These are phyloP conservation scores for Drosophila kurseongensis DNA, from an alignment of 1,140 invertebrate species.

Conservation along the genomic window DNA sequence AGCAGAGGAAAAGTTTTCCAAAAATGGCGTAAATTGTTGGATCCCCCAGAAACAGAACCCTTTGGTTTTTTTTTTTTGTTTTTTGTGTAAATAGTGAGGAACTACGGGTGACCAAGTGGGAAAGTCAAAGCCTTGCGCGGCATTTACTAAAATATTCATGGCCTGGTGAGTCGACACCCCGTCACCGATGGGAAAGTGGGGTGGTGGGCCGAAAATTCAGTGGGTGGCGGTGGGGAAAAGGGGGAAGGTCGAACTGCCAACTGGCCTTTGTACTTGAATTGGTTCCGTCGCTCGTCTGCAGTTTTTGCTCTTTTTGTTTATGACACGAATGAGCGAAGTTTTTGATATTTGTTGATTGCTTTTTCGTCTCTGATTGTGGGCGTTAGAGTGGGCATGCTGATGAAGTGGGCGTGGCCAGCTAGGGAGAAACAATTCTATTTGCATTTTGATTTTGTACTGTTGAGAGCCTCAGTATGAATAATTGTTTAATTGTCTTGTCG, in stretches of 20 bases:
- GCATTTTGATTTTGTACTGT: slow-evolving; percentile 46
- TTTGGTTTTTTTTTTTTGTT: slow-evolving; percentile 30
- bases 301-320: slow-evolving; percentile 63
- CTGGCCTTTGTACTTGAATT: slow-evolving; percentile 60
- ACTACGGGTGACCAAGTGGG: slow-evolving; percentile 65
- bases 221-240: background rate
- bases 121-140: slow-evolving; percentile 73
- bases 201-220: background rate
- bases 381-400: slow-evolving; percentile 23
- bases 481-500: slow-evolving; percentile 39
- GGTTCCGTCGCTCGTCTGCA: slow-evolving; percentile 27
- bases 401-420: slow-evolving; percentile 32
- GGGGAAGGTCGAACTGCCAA: slow-evolving; percentile 49
- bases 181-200: slow-evolving; percentile 4
- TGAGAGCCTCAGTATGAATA: slow-evolving; percentile 17
- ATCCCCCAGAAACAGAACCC: slow-evolving; percentile 47
- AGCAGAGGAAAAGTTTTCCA: slow-evolving; percentile 50
- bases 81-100: slow-evolving; percentile 55
- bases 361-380: slow-evolving; percentile 61
- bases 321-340: slow-evolving; percentile 71
- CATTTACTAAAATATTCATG: slow-evolving; percentile 81
- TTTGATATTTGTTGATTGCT: slow-evolving; percentile 80
- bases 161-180: slow-evolving; percentile 71
- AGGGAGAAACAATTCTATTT: slow-evolving; percentile 41
- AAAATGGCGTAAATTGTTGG: slow-evolving; percentile 76